Conservation (phyloP, 35 echinoderm and acorn worm species). For the Nesometra sesokonis region DNA sequence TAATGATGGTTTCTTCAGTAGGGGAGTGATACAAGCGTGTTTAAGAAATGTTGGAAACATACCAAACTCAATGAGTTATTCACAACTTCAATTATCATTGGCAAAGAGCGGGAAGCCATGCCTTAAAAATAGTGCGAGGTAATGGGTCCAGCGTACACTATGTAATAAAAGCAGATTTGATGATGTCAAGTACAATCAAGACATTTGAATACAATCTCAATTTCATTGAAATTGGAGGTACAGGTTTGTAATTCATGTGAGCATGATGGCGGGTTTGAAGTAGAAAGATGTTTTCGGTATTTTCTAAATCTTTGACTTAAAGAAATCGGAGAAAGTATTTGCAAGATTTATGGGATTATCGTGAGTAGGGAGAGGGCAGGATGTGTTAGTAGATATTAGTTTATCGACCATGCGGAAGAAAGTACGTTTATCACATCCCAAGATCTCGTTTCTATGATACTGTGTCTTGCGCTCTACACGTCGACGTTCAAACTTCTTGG, state of each 20-base stretch:
- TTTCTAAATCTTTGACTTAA: slow-evolving; percentile 2
- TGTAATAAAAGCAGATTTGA: slow-evolving; percentile 2
- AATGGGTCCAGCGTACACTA: neutral
- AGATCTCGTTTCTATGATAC: slow-evolving; percentile 4
- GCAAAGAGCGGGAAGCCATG: neutral
- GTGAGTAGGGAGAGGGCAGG: slow-evolving; percentile 7
- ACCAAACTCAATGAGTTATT: neutral
- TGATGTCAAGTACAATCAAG: neutral
- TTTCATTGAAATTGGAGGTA: slow-evolving; percentile 8
- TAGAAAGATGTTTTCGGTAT: no score
- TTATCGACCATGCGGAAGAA: slow-evolving; percentile 5
- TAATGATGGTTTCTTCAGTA: no score
- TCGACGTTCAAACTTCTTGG: slow-evolving; percentile 14
- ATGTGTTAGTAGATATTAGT: neutral
- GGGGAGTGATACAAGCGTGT: neutral
- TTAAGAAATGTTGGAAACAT: neutral
- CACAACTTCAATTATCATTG: neutral
- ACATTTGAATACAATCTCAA: neutral
- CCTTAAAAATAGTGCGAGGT: no score
- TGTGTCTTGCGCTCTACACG: slow-evolving; percentile 18
- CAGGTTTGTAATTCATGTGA: slow-evolving; percentile 4
- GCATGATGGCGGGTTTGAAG: neutral
- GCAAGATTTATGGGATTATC: slow-evolving; percentile 25
- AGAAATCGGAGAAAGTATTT: slow-evolving; percentile 13
- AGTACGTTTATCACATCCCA: neutral